Conservation (phyloP, 2,797 vertebrate genomes). For the Mionectes olivaceus region DNA sequence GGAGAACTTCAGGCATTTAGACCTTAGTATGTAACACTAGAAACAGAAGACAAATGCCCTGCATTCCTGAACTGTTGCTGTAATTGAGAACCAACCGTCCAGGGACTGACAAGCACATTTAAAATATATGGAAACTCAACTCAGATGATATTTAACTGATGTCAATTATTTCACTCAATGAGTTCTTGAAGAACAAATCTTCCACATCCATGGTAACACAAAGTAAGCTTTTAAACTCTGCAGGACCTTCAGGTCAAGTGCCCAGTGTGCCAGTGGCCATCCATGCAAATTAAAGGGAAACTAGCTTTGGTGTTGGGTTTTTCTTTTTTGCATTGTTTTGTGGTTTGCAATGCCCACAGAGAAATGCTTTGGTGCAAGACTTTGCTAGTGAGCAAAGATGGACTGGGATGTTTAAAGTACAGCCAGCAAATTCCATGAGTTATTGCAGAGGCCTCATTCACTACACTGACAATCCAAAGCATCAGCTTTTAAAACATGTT, state of each 20-base stretch:
- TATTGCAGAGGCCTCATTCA: background rate
- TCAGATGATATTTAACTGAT: background rate
- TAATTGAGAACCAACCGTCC: background rate
- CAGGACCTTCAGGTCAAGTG: background rate
- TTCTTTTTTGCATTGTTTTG: background rate
- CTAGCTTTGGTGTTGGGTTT: background rate
- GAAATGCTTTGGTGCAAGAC: background rate
- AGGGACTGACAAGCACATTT: background rate
- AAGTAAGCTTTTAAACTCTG: background rate
- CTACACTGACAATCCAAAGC: background rate
- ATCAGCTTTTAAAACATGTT: background rate
- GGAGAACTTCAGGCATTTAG: background rate
- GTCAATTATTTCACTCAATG: background rate
- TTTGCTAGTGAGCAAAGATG: background rate
- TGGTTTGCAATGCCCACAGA: background rate
- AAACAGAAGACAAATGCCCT: background rate
- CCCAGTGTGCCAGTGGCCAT: rapidly evolving
- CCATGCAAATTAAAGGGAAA: background rate
- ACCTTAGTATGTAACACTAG: background rate
- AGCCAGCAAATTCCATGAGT: background rate
- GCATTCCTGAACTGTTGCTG: background rate
- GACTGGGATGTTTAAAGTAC: background rate
- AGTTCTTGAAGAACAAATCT: background rate
- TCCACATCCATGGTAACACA: background rate
- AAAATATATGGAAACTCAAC: background rate